These are phyloP conservation scores for Notoglanidium macrostoma DNA, from an alignment of 2,797 vertebrate species.

Conservation along the genomic window DNA sequence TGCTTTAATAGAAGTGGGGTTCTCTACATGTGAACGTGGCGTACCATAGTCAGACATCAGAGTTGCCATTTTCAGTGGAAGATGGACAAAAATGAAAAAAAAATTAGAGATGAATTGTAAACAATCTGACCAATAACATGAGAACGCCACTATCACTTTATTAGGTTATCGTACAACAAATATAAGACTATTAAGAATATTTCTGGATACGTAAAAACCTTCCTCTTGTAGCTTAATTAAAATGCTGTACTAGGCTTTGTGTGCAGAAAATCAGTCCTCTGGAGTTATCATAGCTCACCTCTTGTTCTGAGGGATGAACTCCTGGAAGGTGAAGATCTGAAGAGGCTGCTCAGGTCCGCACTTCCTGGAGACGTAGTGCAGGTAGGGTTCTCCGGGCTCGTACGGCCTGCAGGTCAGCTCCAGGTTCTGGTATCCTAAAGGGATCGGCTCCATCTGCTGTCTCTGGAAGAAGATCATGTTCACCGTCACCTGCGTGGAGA, in stretches of 20 bases:
- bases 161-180: too few relatives aligned
- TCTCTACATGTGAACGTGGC: too few relatives aligned
- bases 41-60: too few relatives aligned
- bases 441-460: conserved; percentile 78
- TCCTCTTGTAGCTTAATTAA: not conserved
- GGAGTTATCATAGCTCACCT: conserved; percentile 64
- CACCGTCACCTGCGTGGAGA: conserved; percentile 78
- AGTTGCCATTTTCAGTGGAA: too few relatives aligned
- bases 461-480: conserved; percentile 86
- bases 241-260: not conserved
- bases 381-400: conserved; percentile 83
- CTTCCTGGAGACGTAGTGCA: conserved; percentile 77
- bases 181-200: too few relatives aligned
- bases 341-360: conserved; percentile 61
- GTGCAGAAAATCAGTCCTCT: not conserved
- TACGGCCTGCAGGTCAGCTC: conserved; percentile 79
- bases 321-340: conserved; percentile 80
- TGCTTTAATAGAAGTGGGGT: too few relatives aligned
- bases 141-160: too few relatives aligned
- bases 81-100: too few relatives aligned
- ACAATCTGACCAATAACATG: too few relatives aligned
- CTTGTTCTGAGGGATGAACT: conserved; percentile 65
- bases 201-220: not conserved
- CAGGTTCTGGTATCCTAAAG: conserved; percentile 79
- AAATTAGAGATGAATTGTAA: too few relatives aligned